These are phyloP conservation scores for Gryllus bimaculatus DNA, from an alignment of 1,140 invertebrate genomes.

Conservation along the genomic window DNA sequence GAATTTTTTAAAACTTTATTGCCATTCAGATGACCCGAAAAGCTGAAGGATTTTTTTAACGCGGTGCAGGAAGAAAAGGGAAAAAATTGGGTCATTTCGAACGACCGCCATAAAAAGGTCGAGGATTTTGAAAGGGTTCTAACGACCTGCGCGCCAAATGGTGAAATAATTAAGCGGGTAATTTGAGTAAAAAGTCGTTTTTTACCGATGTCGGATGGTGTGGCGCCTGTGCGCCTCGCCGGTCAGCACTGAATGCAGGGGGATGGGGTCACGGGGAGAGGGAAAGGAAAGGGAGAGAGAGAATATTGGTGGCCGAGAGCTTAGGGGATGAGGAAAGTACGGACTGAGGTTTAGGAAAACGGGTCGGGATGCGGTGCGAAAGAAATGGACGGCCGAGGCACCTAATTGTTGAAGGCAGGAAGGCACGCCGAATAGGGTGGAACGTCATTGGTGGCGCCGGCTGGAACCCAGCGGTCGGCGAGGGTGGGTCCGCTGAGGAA, in stretches of 20 bases:
- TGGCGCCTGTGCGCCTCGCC: too few relatives aligned
- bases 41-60: background rate
- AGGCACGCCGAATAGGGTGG: too few relatives aligned
- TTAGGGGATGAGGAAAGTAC: too few relatives aligned
- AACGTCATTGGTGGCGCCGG: too few relatives aligned
- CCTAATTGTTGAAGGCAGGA: too few relatives aligned
- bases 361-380: too few relatives aligned
- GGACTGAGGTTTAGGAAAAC: too few relatives aligned
- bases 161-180: slow-evolving; percentile 1
- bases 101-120: background rate
- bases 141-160: background rate
- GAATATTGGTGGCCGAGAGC: too few relatives aligned
- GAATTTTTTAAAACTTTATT: background rate
- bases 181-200: slow-evolving; percentile 5
- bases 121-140: background rate
- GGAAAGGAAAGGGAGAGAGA: background rate
- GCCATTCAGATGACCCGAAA: background rate
- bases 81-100: background rate
- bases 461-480: too few relatives aligned
- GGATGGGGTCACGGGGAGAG: background rate
- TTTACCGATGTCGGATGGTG: background rate
- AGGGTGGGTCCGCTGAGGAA: too few relatives aligned
- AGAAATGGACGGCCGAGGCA: too few relatives aligned
- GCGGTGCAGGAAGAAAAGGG: background rate
- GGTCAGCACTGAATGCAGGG: background rate